Evolutionary conservation across 2,113 vertebrate species (phyloP).

Genomic region (Boulengeromyrus knoepffleri): DNA sequence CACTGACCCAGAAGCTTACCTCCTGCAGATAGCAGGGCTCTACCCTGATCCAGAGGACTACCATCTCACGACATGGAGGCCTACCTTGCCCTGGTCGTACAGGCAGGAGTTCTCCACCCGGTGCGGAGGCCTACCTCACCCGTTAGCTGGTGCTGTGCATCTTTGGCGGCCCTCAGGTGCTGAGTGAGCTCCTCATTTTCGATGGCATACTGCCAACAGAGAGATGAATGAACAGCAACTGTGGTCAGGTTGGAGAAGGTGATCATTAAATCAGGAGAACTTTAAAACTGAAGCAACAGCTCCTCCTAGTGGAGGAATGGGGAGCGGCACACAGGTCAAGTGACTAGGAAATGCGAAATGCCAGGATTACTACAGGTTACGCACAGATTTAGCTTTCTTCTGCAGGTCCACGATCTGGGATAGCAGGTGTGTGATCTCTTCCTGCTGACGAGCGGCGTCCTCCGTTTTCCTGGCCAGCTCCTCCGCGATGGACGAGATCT

Average conservation of each 20-base stretch:
- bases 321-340: not conserved
- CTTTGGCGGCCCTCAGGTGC: slow-evolving; percentile 90
- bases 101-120: not conserved
- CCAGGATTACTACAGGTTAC: slow-evolving; percentile 16
- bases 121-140: slow-evolving; percentile 63
- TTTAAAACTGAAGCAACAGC: not conserved
- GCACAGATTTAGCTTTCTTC: slow-evolving; percentile 93
- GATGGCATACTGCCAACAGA: slow-evolving; percentile 69
- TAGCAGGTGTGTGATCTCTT: slow-evolving; percentile 94
- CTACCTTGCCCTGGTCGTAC: not conserved
- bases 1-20: not conserved
- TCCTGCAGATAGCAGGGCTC: not conserved
- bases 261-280: not conserved
- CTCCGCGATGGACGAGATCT: slow-evolving; percentile 84
- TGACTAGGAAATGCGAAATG: not conserved
- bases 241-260: not conserved
- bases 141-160: slow-evolving; percentile 92
- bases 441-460: slow-evolving; percentile 89
- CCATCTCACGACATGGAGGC: not conserved
- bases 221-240: not conserved
- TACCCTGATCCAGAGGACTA: not conserved
- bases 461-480: slow-evolving; percentile 92
- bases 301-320: not conserved
- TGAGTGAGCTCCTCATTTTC: slow-evolving; percentile 95
- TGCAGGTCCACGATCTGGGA: slow-evolving; percentile 94